Conservation (phyloP, 2,888 invertebrate genomes). For the Eristalinus sepulchralis region DNA sequence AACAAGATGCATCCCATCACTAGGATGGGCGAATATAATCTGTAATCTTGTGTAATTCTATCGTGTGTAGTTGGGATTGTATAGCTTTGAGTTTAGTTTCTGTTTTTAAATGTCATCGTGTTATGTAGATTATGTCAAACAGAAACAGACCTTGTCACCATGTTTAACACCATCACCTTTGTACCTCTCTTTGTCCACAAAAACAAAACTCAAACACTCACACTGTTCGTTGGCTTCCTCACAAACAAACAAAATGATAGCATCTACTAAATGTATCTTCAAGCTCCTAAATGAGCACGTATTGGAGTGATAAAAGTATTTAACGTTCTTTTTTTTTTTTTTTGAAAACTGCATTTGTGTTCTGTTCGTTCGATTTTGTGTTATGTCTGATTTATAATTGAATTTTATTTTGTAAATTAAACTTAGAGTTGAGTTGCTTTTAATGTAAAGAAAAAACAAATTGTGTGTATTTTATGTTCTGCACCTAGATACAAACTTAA, state of each 20-base stretch:
- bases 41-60: slow-evolving; percentile 47
- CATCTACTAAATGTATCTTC: slow-evolving; percentile 33
- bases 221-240: slow-evolving; percentile 48
- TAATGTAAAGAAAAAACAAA: slow-evolving; percentile 14
- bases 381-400: slow-evolving; percentile 20
- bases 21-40: slow-evolving; percentile 44
- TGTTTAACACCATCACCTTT: not conserved
- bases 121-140: slow-evolving; percentile 1
- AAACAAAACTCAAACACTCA: slow-evolving; percentile 28
- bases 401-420: not conserved
- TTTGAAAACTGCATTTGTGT: slow-evolving; percentile 33
- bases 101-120: slow-evolving; percentile 34
- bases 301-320: slow-evolving; percentile 27
- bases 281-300: slow-evolving; percentile 44
- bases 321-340: not conserved
- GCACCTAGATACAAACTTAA: slow-evolving; percentile 44
- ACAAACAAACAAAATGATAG: slow-evolving; percentile 5
- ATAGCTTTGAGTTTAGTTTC: slow-evolving; percentile 33
- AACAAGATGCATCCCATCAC: slow-evolving; percentile 18
- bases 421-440: slow-evolving; percentile 56
- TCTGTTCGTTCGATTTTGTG: slow-evolving; percentile 1
- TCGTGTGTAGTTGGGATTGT: slow-evolving; percentile 37
- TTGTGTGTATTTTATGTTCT: slow-evolving; percentile 62
- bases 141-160: slow-evolving; percentile 10
- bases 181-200: not conserved